Conservation (phyloP, 2,113 vertebrate species). For the Xenus cinereus region DNA sequence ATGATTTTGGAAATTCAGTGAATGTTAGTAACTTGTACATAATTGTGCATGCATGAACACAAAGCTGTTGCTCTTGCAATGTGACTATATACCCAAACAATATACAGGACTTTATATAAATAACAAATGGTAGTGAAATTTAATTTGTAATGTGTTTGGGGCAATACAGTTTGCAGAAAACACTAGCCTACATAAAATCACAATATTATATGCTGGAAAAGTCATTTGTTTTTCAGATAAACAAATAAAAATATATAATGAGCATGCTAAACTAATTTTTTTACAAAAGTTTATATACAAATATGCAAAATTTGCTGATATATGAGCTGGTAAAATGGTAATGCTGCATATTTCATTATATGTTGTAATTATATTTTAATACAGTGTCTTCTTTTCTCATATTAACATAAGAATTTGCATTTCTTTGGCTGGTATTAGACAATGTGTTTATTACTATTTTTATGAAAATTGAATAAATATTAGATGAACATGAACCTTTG, state of each 20-base stretch:
- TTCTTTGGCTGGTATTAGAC: neutral
- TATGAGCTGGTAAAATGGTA: neutral
- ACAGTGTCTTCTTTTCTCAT: neutral
- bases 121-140: neutral
- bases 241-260: neutral
- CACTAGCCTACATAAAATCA: neutral
- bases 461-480: neutral
- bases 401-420: neutral
- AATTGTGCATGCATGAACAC: neutral
- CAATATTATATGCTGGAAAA: neutral
- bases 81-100: neutral
- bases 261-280: neutral
- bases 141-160: neutral
- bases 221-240: neutral
- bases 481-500: neutral
- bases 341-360: neutral
- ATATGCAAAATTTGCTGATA: neutral
- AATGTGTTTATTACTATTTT: neutral
- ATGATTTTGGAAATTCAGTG: neutral
- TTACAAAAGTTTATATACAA: neutral
- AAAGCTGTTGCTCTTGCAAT: neutral
- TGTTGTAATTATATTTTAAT: neutral
- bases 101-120: neutral
- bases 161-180: neutral
- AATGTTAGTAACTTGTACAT: neutral